A percentile compares a stretch with the other conserved stretches of the same genome.
Conservation (phyloP, 2,113 vertebrate species). For the Onychostruthus taczanowskii region DNA sequence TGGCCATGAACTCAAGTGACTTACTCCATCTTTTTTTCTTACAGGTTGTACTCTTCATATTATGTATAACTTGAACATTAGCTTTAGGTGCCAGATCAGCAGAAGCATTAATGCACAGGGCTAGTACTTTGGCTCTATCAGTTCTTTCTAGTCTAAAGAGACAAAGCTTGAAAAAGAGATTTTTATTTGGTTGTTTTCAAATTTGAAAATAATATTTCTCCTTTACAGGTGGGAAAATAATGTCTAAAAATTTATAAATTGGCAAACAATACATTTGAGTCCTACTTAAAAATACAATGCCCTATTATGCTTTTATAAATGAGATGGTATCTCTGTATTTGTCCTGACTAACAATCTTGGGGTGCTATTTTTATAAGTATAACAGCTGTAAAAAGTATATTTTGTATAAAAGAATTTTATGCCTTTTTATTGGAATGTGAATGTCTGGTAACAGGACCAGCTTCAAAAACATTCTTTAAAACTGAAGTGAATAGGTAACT, state of each 20-base stretch:
- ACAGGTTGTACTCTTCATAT: not conserved
- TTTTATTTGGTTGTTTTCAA: not conserved
- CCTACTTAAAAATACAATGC: not conserved
- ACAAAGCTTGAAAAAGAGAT: not conserved
- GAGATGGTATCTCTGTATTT: not conserved
- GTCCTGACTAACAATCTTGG: not conserved
- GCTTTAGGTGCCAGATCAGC: not conserved
- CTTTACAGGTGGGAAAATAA: not conserved
- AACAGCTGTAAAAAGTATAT: not conserved
- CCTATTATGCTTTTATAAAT: not conserved
- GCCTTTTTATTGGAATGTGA: not conserved
- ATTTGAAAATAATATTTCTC: not conserved
- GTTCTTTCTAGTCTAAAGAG: not conserved
- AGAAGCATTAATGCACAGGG: not conserved
- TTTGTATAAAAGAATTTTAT: not conserved
- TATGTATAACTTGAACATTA: not conserved
- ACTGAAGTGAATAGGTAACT: not conserved
- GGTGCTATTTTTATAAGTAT: not conserved
- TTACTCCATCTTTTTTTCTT: not conserved
- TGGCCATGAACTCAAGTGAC: not conserved
- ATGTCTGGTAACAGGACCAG: not conserved
- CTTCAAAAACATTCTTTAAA: not conserved
- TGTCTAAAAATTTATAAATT: not conserved
- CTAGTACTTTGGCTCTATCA: not conserved
- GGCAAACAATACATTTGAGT: not conserved